These are phyloP conservation scores for Epiperipatus broadwayi DNA, from an alignment of 2,888 invertebrate genomes.

Conservation along the genomic window DNA sequence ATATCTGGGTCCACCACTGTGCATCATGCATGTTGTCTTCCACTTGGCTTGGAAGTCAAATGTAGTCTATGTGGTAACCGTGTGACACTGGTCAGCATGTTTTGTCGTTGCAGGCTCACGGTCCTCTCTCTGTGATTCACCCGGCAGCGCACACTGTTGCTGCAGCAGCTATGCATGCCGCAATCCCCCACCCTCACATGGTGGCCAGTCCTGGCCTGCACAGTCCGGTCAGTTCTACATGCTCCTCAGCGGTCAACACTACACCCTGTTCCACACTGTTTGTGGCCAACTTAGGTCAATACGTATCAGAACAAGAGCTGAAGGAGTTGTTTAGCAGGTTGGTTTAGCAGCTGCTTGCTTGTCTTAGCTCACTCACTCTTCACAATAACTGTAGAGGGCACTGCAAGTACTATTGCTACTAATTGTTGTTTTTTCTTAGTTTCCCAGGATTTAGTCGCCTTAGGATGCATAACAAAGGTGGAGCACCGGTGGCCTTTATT, in stretches of 20 bases:
- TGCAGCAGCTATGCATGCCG: constrained; percentile 49
- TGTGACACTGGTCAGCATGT: too few relatives aligned
- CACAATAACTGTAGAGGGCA: constrained; percentile 9
- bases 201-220: constrained; percentile 79
- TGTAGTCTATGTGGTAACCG: too few relatives aligned
- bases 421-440: constrained; percentile 37
- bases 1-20: too few relatives aligned
- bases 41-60: too few relatives aligned
- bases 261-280: constrained; percentile 92
- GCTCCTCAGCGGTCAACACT: constrained; percentile 36
- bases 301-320: constrained; percentile 92
- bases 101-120: too few relatives aligned
- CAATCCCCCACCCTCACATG: constrained; percentile 51
- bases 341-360: constrained; percentile 22
- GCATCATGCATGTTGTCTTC: too few relatives aligned
- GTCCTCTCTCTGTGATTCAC: constrained; percentile 41
- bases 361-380: constrained; percentile 9
- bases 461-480: constrained; percentile 58
- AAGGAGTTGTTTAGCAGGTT: constrained; percentile 96
- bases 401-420: constrained; percentile 18
- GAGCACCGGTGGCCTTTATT: constrained; percentile 89
- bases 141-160: constrained; percentile 30
- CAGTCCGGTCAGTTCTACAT: constrained; percentile 58
- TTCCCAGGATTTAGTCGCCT: constrained; percentile 95
- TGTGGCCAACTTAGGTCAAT: constrained; percentile 93